A percentile compares a stretch with the other conserved stretches of the same genome.
Conservation (phyloP, 2,888 invertebrate species). For the Chymomyza procnemis region DNA sequence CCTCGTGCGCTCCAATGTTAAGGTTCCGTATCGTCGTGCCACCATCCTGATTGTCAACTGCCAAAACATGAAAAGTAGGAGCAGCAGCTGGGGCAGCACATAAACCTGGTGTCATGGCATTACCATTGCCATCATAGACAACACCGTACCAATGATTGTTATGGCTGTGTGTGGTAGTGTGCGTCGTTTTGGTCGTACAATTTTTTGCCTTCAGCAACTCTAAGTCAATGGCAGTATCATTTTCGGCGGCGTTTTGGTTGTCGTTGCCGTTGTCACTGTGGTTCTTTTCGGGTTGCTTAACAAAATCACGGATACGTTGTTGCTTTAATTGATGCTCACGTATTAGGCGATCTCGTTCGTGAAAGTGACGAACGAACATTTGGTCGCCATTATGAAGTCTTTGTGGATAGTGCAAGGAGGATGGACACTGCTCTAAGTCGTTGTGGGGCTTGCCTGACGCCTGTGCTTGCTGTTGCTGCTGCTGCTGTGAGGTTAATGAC, state of each 20-base stretch:
- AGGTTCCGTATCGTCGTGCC: constrained; percentile 1
- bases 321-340: constrained; percentile 78
- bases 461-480: constrained; percentile 32
- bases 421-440: constrained; percentile 35
- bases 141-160: constrained; percentile 68
- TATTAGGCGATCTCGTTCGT: constrained; percentile 79
- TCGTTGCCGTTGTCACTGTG: too few species aligned
- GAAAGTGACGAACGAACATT: constrained; percentile 77
- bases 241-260: constrained; percentile 26
- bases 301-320: constrained; percentile 64
- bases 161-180: constrained; percentile 39
- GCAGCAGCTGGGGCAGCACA: constrained; percentile 11
- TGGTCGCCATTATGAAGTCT: constrained; percentile 62
- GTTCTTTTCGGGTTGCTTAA: background rate
- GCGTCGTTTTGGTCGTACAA: background rate
- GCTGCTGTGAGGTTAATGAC: constrained; percentile 71
- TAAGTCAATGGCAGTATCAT: constrained; percentile 22
- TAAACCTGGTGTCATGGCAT: constrained; percentile 43
- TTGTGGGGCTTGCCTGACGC: constrained; percentile 36
- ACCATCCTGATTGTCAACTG: background rate
- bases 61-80: background rate
- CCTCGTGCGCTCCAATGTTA: background rate
- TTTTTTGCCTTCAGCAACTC: constrained; percentile 20
- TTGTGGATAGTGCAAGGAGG: constrained; percentile 8
- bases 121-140: constrained; percentile 59